phyloP scores from a whole-genome alignment of 1,140 invertebrate genomes.

The Piezodorus guildinii region DNA sequence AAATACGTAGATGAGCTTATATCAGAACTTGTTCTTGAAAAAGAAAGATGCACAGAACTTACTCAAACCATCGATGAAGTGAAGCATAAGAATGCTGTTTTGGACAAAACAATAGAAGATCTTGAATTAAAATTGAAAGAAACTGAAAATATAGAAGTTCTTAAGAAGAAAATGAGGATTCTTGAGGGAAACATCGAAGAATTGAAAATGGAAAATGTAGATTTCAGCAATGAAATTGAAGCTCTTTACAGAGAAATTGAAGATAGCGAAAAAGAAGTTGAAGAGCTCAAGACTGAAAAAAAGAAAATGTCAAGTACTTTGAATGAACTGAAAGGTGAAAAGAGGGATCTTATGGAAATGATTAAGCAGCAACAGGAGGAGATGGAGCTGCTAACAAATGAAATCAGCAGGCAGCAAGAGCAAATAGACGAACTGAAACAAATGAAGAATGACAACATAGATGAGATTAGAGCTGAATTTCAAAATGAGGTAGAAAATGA shows the following conservation, averaged over 20 bases:
- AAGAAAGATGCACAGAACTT: slow-evolving; percentile 24
- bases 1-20: slow-evolving; percentile 26
- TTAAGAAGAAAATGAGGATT: slow-evolving; percentile 10
- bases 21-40: slow-evolving; percentile 26
- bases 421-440: slow-evolving; percentile 21
- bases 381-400: slow-evolving; percentile 12
- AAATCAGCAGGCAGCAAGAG: slow-evolving; percentile 20
- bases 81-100: slow-evolving; percentile 6
- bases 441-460: slow-evolving; percentile 19
- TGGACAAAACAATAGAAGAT: neutral
- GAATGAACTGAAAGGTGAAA: slow-evolving; percentile 15
- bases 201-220: slow-evolving; percentile 15
- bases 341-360: slow-evolving; percentile 18
- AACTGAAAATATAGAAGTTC: neutral
- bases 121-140: neutral
- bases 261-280: slow-evolving; percentile 8
- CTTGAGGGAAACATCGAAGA: slow-evolving; percentile 9
- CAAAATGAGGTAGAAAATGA: slow-evolving; percentile 12
- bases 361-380: slow-evolving; percentile 20
- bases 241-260: neutral
- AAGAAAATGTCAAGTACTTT: slow-evolving; percentile 1
- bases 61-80: neutral
- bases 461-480: slow-evolving; percentile 15
- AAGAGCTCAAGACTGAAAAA: slow-evolving; percentile 2
- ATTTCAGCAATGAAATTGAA: slow-evolving; percentile 4